Evolutionary conservation across 2,797 vertebrate species (phyloP).

Genomic region (Lacerta viridis): DNA sequence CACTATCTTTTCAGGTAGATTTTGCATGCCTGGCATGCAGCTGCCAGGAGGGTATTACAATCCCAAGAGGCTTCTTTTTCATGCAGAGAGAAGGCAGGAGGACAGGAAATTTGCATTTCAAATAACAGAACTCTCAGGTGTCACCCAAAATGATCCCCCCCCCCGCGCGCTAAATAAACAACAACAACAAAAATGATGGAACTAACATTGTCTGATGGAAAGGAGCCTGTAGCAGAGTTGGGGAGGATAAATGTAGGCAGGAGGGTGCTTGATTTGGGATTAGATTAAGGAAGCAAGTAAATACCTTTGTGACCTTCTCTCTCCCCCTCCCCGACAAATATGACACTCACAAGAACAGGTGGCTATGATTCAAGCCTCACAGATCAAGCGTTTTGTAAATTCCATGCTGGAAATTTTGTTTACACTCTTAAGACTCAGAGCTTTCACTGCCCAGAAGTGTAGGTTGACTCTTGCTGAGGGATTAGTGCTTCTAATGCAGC

Average conservation of each 20-base stretch:
- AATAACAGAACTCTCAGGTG: constrained; percentile 58
- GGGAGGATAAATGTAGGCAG: not conserved
- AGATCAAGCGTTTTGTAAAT: constrained; percentile 57
- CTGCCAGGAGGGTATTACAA: constrained; percentile 36
- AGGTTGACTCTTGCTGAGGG: constrained; percentile 69
- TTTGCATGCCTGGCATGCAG: constrained; percentile 49
- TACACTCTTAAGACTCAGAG: constrained; percentile 68
- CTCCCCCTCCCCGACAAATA: not conserved
- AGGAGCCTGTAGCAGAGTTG: constrained; percentile 14
- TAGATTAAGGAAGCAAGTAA: constrained; percentile 50
- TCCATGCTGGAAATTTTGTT: constrained; percentile 70
- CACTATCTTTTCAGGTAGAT: not conserved
- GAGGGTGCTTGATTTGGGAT: constrained; percentile 27
- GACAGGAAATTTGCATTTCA: constrained; percentile 71
- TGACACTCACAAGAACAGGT: constrained; percentile 24
- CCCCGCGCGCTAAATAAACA: constrained; percentile 63
- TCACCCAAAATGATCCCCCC: constrained; percentile 64
- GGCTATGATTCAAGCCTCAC: constrained; percentile 42
- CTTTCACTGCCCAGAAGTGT: constrained; percentile 66
- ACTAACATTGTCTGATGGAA: rapidly evolving
- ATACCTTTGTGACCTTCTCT: constrained; percentile 38
- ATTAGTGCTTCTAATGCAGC: constrained; percentile 70
- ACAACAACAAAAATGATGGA: constrained; percentile 32
- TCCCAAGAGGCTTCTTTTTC: constrained; percentile 69
- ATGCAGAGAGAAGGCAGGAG: constrained; percentile 57